Evolutionary conservation across 2,797 vertebrate genomes (phyloP).

Genomic region (Siniperca scherzeri): DNA sequence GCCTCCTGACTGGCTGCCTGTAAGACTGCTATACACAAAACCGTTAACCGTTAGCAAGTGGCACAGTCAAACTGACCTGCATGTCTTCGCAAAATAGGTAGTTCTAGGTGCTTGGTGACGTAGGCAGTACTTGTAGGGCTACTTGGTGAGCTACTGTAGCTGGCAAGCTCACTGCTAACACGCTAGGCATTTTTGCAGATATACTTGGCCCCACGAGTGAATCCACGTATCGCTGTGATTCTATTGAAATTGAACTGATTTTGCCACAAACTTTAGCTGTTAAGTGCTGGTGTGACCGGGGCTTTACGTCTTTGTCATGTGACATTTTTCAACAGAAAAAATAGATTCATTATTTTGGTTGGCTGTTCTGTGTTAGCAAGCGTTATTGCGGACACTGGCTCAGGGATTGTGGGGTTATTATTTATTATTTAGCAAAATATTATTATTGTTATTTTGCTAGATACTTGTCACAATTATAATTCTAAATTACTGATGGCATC

Average conservation of each 20-base stretch:
- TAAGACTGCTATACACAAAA: not conserved
- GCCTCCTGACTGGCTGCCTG: too few relatives aligned
- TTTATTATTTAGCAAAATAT: not conserved
- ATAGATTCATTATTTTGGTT: too few relatives aligned
- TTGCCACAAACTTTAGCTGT: too few relatives aligned
- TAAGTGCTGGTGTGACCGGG: too few relatives aligned
- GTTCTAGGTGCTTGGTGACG: not conserved
- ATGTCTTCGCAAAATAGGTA: not conserved
- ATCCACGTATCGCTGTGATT: not conserved
- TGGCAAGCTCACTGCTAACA: not conserved
- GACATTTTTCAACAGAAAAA: too few relatives aligned
- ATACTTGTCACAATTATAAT: not conserved
- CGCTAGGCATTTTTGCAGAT: not conserved
- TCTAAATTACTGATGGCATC: not conserved
- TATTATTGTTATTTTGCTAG: not conserved
- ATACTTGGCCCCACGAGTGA: not conserved
- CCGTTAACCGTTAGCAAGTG: not conserved
- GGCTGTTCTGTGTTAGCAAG: not conserved
- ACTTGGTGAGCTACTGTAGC: not conserved
- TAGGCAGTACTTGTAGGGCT: not conserved
- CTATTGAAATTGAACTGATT: not conserved
- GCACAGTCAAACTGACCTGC: not conserved
- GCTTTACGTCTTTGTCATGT: too few relatives aligned
- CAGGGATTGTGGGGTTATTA: not conserved
- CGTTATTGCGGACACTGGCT: not conserved